These are phyloP conservation scores for Trachelus iudaicus DNA, from an alignment of 2,888 invertebrate genomes.

Conservation along the genomic window DNA sequence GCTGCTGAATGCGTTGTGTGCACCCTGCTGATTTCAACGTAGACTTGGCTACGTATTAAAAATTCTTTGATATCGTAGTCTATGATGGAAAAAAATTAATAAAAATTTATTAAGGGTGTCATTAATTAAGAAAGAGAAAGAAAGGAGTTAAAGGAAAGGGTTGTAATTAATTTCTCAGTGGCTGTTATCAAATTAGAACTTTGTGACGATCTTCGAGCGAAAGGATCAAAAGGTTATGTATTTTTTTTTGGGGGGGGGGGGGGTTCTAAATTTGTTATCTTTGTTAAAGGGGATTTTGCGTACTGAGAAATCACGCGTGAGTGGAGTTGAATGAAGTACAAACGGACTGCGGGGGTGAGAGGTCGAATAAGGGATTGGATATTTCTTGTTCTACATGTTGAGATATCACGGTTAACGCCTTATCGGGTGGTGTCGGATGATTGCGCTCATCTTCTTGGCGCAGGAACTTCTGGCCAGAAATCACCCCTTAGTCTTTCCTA, in stretches of 20 bases:
- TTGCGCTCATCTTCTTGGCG: conserved; percentile 4
- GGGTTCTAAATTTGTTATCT: neutral
- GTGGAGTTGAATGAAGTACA: neutral
- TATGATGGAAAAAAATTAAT: neutral
- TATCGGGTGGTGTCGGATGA: conserved; percentile 31
- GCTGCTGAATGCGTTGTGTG: conserved; percentile 30
- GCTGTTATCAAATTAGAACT: neutral
- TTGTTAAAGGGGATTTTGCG: neutral
- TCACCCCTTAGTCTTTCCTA: conserved; percentile 12
- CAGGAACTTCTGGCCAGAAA: neutral
- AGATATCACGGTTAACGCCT: conserved; percentile 13
- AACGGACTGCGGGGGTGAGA: neutral
- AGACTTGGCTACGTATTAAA: conserved; percentile 27
- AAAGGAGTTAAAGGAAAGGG: neutral
- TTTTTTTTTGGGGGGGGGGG: neutral
- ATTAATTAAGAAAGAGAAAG: neutral
- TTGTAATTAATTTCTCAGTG: neutral
- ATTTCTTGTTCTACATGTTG: conserved; percentile 1
- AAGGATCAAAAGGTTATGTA: neutral
- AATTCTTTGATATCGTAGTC: neutral
- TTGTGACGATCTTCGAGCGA: too few relatives aligned
- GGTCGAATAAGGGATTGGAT: neutral
- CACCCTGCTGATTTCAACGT: conserved; percentile 49
- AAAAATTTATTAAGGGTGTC: neutral
- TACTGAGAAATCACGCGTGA: neutral